Conservation (phyloP, 2,797 vertebrate species). For the Neopelma chrysocephalum region DNA sequence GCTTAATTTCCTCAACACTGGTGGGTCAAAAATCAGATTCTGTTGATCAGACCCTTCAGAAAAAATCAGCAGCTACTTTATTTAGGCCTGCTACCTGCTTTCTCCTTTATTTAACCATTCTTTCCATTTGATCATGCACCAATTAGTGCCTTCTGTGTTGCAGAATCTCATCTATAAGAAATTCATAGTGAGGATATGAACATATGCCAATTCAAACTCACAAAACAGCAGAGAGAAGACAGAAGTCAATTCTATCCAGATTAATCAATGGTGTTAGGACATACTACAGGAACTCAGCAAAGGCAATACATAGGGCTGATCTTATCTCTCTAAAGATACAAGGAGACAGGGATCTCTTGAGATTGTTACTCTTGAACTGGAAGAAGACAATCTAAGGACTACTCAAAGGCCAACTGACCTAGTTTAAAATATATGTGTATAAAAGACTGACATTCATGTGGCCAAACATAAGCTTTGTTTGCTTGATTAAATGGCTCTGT, state of each 20-base stretch:
- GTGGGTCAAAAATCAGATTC: not conserved
- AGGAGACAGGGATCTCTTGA: not conserved
- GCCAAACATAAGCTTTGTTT: not conserved
- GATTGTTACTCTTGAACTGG: not conserved
- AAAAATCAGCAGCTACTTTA: not conserved
- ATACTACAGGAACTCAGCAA: not conserved
- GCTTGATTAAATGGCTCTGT: not conserved
- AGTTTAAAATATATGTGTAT: not conserved
- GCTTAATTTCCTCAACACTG: not conserved
- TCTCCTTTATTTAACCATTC: not conserved
- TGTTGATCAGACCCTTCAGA: not conserved
- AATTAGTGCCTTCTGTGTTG: not conserved
- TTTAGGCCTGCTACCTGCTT: not conserved
- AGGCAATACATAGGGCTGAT: not conserved
- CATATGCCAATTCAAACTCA: not conserved
- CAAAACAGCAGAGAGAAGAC: not conserved
- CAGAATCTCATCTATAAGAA: not conserved
- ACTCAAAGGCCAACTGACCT: not conserved
- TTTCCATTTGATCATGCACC: not conserved
- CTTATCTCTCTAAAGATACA: not conserved
- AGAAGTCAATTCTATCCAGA: not conserved
- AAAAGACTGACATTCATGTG: not conserved
- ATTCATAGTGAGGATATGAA: not conserved
- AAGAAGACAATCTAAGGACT: not conserved
- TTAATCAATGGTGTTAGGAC: not conserved